phyloP scores from a whole-genome alignment of 1,140 invertebrate species.

The Drosophila arawakana region DNA sequence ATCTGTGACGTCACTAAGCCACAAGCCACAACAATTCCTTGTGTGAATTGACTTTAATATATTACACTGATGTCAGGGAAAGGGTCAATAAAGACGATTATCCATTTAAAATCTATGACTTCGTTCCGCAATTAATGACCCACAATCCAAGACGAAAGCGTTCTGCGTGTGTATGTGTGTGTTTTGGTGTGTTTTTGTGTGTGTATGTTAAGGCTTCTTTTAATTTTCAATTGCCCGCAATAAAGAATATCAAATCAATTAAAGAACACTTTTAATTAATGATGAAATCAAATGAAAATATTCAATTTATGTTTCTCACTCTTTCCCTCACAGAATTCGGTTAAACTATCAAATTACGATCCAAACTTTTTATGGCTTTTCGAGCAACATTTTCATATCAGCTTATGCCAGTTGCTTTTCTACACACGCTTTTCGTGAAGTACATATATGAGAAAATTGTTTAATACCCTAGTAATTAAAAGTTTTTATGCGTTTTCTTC shows the following conservation, averaged over 20 bases:
- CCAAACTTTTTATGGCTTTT: conserved; percentile 24
- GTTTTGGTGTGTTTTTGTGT: background rate
- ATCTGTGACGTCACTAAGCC: conserved; percentile 12
- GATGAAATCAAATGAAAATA: conserved; percentile 56
- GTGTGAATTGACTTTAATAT: conserved; percentile 36
- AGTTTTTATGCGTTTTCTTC: background rate
- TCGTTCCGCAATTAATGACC: conserved; percentile 47
- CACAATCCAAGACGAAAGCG: conserved; percentile 25
- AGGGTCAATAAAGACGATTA: conserved; percentile 53
- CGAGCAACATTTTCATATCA: conserved; percentile 3
- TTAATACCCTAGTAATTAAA: too few species aligned
- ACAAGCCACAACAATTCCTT: conserved; percentile 1
- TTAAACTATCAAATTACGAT: conserved; percentile 39
- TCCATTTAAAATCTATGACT: conserved; percentile 58
- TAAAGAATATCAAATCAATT: conserved; percentile 57
- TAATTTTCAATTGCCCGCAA: conserved; percentile 50
- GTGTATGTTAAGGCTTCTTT: conserved; percentile 25
- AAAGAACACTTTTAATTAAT: conserved; percentile 46
- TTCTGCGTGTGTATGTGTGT: background rate
- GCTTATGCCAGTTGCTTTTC: background rate
- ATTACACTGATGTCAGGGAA: conserved; percentile 39
- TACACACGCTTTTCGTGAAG: background rate
- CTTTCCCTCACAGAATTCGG: conserved; percentile 15
- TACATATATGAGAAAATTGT: background rate
- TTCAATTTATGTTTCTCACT: conserved; percentile 35